A percentile compares a stretch with the other conserved stretches of the same genome.
Conservation (phyloP, 2,888 invertebrate species). For the Oligia latruncula region DNA sequence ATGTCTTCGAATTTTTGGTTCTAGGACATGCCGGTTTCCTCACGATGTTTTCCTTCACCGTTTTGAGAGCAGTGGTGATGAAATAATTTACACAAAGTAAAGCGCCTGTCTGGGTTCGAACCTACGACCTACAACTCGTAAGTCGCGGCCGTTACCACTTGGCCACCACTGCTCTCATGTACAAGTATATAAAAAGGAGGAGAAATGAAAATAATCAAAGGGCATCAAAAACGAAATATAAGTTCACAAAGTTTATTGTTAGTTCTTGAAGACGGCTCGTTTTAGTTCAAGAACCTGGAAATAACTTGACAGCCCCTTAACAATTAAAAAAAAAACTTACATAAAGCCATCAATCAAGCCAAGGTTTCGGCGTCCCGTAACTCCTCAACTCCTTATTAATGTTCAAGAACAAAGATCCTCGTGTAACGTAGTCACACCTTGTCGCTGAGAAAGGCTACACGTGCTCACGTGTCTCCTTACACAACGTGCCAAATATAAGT, state of each 20-base stretch:
- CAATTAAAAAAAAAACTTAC: conserved; percentile 2
- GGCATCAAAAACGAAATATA: not conserved
- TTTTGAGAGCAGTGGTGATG: no score
- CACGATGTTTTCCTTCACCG: no score
- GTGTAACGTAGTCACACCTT: not conserved
- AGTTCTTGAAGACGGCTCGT: not conserved
- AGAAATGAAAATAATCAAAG: no score
- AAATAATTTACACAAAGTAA: no score
- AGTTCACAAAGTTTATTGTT: not conserved
- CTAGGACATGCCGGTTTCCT: no score
- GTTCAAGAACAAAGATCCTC: not conserved
- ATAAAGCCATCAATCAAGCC: not conserved
- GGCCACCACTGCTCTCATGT: no score
- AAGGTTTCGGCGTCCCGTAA: not conserved
- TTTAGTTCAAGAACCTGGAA: not conserved
- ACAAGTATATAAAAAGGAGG: no score
- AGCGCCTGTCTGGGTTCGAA: no score
- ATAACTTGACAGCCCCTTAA: not conserved
- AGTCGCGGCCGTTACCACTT: no score
- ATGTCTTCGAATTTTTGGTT: no score
- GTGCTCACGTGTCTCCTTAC: conserved; percentile 30
- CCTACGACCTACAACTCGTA: no score
- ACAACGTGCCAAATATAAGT: conserved; percentile 25
- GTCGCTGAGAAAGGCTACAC: conserved; percentile 5
- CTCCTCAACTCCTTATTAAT: not conserved